Evolutionary conservation across 2,797 vertebrate species (phyloP), one percentile per base, ranked within the genome.

Genomic region (Gephyroberyx darwinii): DNA sequence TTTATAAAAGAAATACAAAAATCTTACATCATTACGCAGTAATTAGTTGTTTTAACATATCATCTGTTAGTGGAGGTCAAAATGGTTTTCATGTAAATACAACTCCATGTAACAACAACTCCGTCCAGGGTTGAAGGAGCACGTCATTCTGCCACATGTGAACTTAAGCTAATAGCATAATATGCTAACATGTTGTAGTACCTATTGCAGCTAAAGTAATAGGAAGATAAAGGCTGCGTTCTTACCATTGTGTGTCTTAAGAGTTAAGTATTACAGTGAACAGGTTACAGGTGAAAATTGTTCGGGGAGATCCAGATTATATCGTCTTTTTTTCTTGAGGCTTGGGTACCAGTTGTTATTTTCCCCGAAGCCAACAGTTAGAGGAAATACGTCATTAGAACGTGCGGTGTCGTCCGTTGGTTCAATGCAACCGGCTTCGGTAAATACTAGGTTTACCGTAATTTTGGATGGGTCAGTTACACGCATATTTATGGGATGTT

Each of bases 161-260:
- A 68, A 19, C 70, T 17, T 0, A n/a, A 77, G 85, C 89, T 88
- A 87, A 86, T 90, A 91, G 7, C 72, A 41, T 22, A 0, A 5
- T 2, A 69, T 56, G 86, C 86, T 87, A 87, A 70, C 31, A 19
- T 0, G 14, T 47, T 65, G 48, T 75, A 75, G 22, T 0, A 13
- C 1, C 2, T 0, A 1, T 17, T 17, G n/a, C 1, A 53, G 52
- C 37, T 41, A 0, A 30, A 58, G 19, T 0, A 22, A 43, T 0
- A 0, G 0, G 0, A 20, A 5, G 57, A 19, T 37, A 63, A 20
- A 0, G 0, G 0, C 0, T 8, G 0, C 0, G 1, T 53, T 65
- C 92, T 89, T 82, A 95, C 94, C 94, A 95, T 95, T 65, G 76
- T 92, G 84, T 71, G 45, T 79, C 43, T 19, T 12, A 10, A 19